phyloP scores from a whole-genome alignment of 2,888 invertebrate genomes.

The Agrenia bidenticulata region DNA sequence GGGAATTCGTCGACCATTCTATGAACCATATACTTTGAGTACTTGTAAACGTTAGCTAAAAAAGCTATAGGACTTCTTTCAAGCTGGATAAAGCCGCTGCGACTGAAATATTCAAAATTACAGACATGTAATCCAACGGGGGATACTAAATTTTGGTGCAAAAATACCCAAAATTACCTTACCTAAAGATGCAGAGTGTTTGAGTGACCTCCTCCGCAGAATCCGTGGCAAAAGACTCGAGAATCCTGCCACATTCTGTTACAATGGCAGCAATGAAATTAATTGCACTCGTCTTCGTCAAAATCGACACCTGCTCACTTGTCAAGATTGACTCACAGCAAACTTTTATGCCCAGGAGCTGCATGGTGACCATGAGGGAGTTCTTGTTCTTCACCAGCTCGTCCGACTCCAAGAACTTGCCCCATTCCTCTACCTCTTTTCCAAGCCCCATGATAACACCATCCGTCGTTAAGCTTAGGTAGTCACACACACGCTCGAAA shows the following conservation, averaged over 20 bases:
- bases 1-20: constrained; percentile 21
- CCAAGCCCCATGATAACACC: constrained; percentile 34
- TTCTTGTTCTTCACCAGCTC: constrained; percentile 13
- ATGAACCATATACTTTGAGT: constrained; percentile 17
- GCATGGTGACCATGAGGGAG: constrained; percentile 31
- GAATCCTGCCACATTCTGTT: constrained; percentile 2
- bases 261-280: constrained; percentile 22
- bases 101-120: neutral
- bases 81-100: constrained; percentile 14
- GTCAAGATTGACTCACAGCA: constrained; percentile 27
- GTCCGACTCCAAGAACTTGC: constrained; percentile 24
- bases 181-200: no score
- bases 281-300: constrained; percentile 20
- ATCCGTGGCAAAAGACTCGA: no score
- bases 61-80: constrained; percentile 24
- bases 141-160: neutral
- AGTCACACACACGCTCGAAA: constrained; percentile 32
- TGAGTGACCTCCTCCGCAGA: no score
- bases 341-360: constrained; percentile 39
- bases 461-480: constrained; percentile 22
- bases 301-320: constrained; percentile 15
- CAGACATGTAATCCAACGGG: neutral
- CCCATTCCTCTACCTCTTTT: constrained; percentile 35
- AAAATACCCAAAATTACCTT: neutral
- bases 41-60: constrained; percentile 20